Evolutionary conservation across 2,113 vertebrate species (phyloP).

Genomic region (Cheilinus undulatus): DNA sequence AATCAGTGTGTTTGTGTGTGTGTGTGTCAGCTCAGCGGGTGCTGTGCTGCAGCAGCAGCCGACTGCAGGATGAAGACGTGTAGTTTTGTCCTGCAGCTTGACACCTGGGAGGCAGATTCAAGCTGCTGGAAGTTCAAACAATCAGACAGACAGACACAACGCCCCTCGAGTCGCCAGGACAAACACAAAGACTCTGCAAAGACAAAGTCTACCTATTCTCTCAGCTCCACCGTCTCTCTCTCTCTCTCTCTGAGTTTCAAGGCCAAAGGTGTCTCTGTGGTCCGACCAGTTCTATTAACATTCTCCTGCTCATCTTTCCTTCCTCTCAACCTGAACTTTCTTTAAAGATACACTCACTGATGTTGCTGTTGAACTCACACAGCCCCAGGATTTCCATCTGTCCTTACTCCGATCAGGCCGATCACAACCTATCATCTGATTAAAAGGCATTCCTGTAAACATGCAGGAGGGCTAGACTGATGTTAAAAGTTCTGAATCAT

Average conservation of each 20-base stretch:
- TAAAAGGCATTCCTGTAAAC: too few species aligned
- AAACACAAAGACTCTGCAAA: constrained; percentile 57
- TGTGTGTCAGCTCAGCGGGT: constrained; percentile 18
- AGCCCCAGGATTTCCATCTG: background rate
- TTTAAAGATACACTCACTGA: constrained; percentile 1
- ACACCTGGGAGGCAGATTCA: constrained; percentile 61
- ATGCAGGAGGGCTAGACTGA: too few species aligned
- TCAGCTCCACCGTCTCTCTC: background rate
- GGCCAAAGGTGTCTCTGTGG: constrained; percentile 45
- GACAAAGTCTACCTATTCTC: constrained; percentile 35
- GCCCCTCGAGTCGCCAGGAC: constrained; percentile 42
- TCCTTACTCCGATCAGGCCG: background rate
- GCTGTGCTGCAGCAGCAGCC: constrained; percentile 18
- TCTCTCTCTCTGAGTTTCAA: constrained; percentile 41
- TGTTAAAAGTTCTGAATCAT: too few species aligned
- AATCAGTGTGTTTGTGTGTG: background rate
- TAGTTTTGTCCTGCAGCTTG: constrained; percentile 37
- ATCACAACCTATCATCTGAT: background rate
- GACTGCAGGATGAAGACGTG: constrained; percentile 28
- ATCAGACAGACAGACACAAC: constrained; percentile 24
- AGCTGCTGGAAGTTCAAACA: constrained; percentile 42
- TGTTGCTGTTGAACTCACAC: background rate
- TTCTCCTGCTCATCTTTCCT: constrained; percentile 21
- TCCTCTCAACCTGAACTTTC: constrained; percentile 8
- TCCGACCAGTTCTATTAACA: constrained; percentile 18